phyloP scores from a whole-genome alignment of 2,797 vertebrate genomes.

The Arnoldichthys spilopterus region DNA sequence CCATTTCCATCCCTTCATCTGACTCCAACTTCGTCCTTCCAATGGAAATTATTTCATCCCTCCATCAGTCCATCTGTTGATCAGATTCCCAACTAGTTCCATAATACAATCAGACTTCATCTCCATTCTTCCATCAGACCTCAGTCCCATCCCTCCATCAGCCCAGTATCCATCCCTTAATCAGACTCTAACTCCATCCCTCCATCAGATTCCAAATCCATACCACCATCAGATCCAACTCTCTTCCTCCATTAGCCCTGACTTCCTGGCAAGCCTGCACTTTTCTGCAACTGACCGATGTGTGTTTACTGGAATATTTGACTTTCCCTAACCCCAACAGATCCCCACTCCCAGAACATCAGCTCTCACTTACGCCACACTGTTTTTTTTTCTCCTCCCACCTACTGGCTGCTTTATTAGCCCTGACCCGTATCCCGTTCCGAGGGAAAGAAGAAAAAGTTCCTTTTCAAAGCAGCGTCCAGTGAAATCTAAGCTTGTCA shows the following conservation, averaged over 20 bases:
- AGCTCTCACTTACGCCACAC: constrained; percentile 29
- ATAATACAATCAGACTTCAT: neutral
- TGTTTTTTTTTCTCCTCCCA: neutral
- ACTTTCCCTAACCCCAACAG: neutral
- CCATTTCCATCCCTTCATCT: neutral
- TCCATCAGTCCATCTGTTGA: too few relatives aligned
- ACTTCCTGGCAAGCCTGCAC: neutral
- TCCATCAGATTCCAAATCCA: neutral
- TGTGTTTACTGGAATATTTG: constrained; percentile 14
- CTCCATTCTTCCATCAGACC: too few relatives aligned
- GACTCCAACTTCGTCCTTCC: neutral
- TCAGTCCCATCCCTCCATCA: too few relatives aligned
- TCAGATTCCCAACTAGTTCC: too few relatives aligned
- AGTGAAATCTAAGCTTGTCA: constrained; percentile 20
- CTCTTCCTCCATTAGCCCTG: neutral
- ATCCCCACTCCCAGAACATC: constrained; percentile 29
- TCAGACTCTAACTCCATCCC: neutral
- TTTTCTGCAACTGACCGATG: neutral
- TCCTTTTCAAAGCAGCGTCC: constrained; percentile 10
- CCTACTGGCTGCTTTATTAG: constrained; percentile 27
- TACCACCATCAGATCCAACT: neutral
- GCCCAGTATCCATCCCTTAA: neutral
- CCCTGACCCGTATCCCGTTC: constrained; percentile 39
- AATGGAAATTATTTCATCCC: too few relatives aligned
- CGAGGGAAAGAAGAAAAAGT: constrained; percentile 6